A percentile compares a stretch with the other conserved stretches of the same genome.
Conservation (phyloP, 2,113 vertebrate genomes). For the Silurus asotus region DNA sequence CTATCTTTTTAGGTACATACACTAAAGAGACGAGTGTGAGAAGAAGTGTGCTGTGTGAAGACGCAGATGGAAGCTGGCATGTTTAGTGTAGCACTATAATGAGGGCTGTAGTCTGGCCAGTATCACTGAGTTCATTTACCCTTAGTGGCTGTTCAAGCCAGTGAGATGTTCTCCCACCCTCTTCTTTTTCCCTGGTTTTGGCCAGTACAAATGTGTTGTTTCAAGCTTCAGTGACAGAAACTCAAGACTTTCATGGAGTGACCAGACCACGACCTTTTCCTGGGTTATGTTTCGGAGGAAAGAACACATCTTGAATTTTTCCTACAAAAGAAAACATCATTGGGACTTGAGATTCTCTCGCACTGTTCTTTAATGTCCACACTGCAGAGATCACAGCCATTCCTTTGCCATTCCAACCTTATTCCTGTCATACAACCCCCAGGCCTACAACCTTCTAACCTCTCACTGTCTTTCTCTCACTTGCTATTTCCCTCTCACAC, state of each 20-base stretch:
- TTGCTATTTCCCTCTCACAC: conserved; percentile 34
- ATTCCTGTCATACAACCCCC: conserved; percentile 71
- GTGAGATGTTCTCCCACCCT: conserved; percentile 36
- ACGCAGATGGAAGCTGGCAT: conserved; percentile 30
- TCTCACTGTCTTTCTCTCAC: conserved; percentile 28
- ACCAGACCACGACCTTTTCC: conserved; percentile 67
- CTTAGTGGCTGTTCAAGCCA: conserved; percentile 33
- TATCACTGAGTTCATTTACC: conserved; percentile 49
- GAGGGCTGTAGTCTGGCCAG: conserved; percentile 40
- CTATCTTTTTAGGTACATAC: conserved; percentile 1
- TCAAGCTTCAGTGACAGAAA: conserved; percentile 66
- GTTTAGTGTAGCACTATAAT: conserved; percentile 40
- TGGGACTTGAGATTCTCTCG: conserved; percentile 66
- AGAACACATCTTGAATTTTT: conserved; percentile 72
- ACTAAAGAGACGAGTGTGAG: conserved; percentile 14
- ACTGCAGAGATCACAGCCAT: conserved; percentile 56
- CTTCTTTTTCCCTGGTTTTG: conserved; percentile 29
- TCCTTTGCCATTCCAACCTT: conserved; percentile 54
- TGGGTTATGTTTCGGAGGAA: conserved; percentile 71
- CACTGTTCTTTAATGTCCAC: conserved; percentile 68
- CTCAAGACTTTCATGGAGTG: conserved; percentile 69
- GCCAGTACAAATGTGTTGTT: conserved; percentile 60
- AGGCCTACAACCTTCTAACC: conserved; percentile 38
- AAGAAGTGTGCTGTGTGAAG: conserved; percentile 31
- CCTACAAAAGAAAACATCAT: conserved; percentile 64